These are phyloP conservation scores for Pyxicephalus adspersus DNA, from an alignment of 2,113 vertebrate genomes.

Conservation along the genomic window DNA sequence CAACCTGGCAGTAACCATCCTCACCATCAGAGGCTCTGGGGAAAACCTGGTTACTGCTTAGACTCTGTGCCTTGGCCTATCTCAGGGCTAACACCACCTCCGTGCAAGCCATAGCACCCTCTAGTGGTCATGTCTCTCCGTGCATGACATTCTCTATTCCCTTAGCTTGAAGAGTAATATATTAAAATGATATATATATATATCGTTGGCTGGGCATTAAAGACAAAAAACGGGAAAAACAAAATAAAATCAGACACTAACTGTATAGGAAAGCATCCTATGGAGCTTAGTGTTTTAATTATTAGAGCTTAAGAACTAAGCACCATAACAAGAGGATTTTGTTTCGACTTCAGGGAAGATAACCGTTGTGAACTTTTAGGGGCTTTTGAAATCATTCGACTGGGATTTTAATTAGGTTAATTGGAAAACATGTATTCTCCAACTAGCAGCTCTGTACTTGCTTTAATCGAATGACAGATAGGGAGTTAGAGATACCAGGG, in stretches of 20 bases:
- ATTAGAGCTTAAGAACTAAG: slow-evolving; percentile 54
- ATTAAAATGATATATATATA: neutral
- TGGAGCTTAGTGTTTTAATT: slow-evolving; percentile 51
- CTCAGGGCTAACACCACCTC: too few species aligned
- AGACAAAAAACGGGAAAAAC: neutral
- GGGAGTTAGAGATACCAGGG: neutral
- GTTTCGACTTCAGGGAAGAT: slow-evolving; percentile 45
- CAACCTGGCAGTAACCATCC: too few species aligned
- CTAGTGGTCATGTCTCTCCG: too few species aligned
- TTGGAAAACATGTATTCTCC: slow-evolving; percentile 47
- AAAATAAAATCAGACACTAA: neutral
- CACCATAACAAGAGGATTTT: slow-evolving; percentile 52
- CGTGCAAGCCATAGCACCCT: too few species aligned
- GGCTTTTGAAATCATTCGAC: slow-evolving; percentile 34
- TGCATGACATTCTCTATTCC: too few species aligned
- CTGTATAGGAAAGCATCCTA: neutral
- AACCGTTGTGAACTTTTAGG: slow-evolving; percentile 38
- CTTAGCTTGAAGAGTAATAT: too few species aligned
- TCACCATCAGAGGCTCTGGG: too few species aligned
- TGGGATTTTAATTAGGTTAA: slow-evolving; percentile 57
- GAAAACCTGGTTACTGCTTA: too few species aligned
- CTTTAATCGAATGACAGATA: slow-evolving; percentile 24
- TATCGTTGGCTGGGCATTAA: neutral
- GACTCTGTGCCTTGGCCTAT: too few species aligned
- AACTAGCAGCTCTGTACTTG: neutral